Conservation (phyloP, 2,888 invertebrate genomes). For the Drosophila multiciliata region DNA sequence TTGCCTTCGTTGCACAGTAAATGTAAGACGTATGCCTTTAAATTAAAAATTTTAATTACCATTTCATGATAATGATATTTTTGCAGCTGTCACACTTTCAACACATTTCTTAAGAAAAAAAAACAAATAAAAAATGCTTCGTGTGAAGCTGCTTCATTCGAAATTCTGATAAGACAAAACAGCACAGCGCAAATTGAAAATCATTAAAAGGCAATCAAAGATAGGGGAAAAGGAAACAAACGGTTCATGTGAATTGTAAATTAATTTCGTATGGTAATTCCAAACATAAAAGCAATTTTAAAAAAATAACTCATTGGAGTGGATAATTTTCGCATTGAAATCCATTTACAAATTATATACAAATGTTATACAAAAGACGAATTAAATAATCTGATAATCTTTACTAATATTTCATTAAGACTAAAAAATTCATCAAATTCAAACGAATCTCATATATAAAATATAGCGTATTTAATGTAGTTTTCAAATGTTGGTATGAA, state of each 20-base stretch:
- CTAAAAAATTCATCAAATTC: no score
- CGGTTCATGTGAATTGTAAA: slow-evolving; percentile 28
- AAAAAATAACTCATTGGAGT: background rate
- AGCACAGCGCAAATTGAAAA: slow-evolving; percentile 24
- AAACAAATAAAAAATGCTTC: background rate
- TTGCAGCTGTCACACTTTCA: slow-evolving; percentile 38
- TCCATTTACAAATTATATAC: background rate
- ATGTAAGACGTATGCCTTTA: slow-evolving; percentile 2
- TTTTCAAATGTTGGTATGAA: background rate
- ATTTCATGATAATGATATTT: slow-evolving; percentile 49
- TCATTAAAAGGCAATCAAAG: slow-evolving; percentile 62
- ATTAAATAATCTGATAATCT: background rate
- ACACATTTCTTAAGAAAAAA: background rate
- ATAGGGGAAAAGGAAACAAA: slow-evolving; percentile 14
- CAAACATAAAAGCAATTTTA: background rate
- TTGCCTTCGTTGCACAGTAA: background rate
- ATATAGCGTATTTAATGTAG: no score
- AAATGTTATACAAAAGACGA: background rate
- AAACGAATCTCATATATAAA: no score
- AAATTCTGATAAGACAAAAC: slow-evolving; percentile 48
- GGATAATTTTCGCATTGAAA: background rate
- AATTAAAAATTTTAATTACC: slow-evolving; percentile 48
- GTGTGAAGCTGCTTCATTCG: slow-evolving; percentile 24
- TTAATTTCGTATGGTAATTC: slow-evolving; percentile 25
- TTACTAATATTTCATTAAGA: no score